A percentile compares a stretch with the other conserved stretches of the same genome.
These are phyloP conservation scores for Merops nubicus DNA, from an alignment of 2,113 vertebrate species.

Conservation along the genomic window DNA sequence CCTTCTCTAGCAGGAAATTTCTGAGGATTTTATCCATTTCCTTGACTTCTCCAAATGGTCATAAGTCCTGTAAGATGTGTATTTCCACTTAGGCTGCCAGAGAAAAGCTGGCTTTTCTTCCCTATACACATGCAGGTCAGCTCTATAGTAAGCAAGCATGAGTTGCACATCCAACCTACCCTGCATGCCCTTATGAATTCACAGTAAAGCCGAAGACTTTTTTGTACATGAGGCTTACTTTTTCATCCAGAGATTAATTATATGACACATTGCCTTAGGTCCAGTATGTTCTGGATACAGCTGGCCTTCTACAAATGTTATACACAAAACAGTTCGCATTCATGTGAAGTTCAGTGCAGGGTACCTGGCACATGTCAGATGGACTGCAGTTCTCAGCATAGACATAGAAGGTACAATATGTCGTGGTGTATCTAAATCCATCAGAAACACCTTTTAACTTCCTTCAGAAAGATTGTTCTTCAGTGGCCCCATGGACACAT, in stretches of 20 bases:
- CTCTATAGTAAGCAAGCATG: neutral
- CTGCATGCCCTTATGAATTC: neutral
- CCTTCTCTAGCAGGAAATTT: neutral
- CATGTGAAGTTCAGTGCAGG: neutral
- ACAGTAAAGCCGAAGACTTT: neutral
- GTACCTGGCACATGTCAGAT: neutral
- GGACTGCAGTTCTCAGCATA: neutral
- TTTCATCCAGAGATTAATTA: neutral
- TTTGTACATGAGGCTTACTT: neutral
- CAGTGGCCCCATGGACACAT: neutral
- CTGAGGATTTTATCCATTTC: neutral
- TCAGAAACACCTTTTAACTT: neutral
- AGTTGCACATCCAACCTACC: neutral
- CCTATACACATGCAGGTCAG: accelerated
- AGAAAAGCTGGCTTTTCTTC: neutral
- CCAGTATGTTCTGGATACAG: neutral
- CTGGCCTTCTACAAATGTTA: neutral
- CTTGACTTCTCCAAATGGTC: neutral
- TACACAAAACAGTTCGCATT: neutral
- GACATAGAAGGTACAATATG: neutral
- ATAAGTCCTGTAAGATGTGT: neutral
- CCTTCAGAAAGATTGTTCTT: neutral
- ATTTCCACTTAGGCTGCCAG: neutral
- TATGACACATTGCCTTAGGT: neutral
- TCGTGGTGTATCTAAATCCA: neutral